These are phyloP conservation scores for Anarsia innoxiella DNA, from an alignment of 2,888 invertebrate species.

Conservation along the genomic window DNA sequence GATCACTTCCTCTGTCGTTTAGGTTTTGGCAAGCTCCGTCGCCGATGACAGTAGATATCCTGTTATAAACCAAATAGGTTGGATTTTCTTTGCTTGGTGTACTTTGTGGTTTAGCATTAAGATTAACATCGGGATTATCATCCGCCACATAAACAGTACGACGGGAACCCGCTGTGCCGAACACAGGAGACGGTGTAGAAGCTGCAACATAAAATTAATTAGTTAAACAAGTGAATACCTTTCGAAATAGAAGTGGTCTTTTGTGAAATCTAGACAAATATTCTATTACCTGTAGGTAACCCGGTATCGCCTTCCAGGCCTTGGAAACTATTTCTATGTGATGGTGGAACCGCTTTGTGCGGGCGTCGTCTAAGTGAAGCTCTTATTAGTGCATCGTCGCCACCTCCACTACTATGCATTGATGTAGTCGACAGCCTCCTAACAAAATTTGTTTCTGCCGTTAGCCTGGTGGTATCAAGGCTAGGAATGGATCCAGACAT, in stretches of 20 bases:
- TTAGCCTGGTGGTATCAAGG: conserved; percentile 53
- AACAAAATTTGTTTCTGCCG: conserved; percentile 56
- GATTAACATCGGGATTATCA: conserved; percentile 73
- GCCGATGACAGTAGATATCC: conserved; percentile 83
- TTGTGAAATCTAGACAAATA: too few species aligned
- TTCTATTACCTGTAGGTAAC: conserved; percentile 53
- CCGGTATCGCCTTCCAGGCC: conserved; percentile 66
- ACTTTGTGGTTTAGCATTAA: conserved; percentile 60
- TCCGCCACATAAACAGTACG: conserved; percentile 88
- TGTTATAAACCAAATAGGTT: conserved; percentile 83
- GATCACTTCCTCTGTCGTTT: conserved; percentile 39
- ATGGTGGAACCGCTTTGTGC: conserved; percentile 59
- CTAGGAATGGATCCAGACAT: conserved; percentile 59
- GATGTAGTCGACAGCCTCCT: conserved; percentile 63
- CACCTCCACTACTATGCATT: conserved; percentile 67
- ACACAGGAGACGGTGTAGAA: conserved; percentile 67
- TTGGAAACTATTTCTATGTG: conserved; percentile 78
- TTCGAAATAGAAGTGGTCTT: too few species aligned
- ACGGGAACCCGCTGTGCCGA: conserved; percentile 88
- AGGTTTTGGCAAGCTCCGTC: conserved; percentile 61
- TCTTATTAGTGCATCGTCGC: conserved; percentile 75
- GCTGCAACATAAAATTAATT: conserved; percentile 34
- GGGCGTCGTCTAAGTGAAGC: conserved; percentile 76
- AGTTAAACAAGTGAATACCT: not conserved
- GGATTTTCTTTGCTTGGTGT: conserved; percentile 71